Percentiles rank a stretch among this genome's conserved stretches.
These are phyloP conservation scores for Aporophyla nigra DNA, from an alignment of 2,888 invertebrate species.

Conservation along the genomic window DNA sequence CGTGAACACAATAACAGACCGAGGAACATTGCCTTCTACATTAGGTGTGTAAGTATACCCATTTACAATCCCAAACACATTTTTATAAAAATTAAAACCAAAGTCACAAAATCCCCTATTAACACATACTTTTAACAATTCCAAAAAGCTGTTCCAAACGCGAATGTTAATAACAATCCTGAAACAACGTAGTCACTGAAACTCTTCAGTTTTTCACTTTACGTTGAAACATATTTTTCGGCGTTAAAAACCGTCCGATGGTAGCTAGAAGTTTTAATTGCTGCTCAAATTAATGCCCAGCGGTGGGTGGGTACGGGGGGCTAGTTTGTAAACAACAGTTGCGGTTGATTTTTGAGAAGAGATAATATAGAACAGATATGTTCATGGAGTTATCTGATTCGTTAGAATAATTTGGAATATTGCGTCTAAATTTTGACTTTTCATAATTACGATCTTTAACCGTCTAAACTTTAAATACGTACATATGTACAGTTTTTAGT, in stretches of 20 bases:
- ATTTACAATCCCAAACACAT: neutral
- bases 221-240: conserved; percentile 69
- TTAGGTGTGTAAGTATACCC: too few relatives aligned
- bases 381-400: too few relatives aligned
- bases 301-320: conserved; percentile 47
- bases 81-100: neutral
- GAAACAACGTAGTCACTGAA: conserved; percentile 39
- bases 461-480: too few relatives aligned
- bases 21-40: neutral
- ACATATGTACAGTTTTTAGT: too few relatives aligned
- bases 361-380: too few relatives aligned
- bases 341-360: neutral
- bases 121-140: conserved; percentile 34
- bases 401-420: too few relatives aligned
- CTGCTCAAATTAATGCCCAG: conserved; percentile 82
- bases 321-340: neutral
- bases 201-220: conserved; percentile 52
- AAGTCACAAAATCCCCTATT: conserved; percentile 6
- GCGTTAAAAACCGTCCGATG: conserved; percentile 76
- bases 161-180: conserved; percentile 25
- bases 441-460: too few relatives aligned
- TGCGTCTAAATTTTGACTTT: too few relatives aligned
- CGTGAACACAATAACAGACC: neutral
- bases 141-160: conserved; percentile 20
- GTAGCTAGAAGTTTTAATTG: conserved; percentile 84